Evolutionary conservation across 1,140 invertebrate species (phyloP).

Genomic region (Drosophila guanche): DNA sequence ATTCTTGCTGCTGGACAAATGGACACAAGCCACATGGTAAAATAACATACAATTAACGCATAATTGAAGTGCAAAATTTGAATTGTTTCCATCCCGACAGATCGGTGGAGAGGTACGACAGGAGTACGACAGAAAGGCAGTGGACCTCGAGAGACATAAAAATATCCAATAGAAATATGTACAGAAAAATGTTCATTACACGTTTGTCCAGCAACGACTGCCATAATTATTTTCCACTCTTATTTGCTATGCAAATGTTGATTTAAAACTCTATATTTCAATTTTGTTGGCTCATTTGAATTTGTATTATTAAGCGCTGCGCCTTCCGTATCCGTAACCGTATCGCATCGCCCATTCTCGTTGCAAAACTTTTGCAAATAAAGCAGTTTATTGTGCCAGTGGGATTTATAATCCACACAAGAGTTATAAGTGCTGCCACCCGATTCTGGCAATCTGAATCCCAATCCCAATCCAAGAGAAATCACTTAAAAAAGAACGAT

Average conservation of each 20-base stretch:
- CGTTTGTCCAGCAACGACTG: background rate
- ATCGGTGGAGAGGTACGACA: no score
- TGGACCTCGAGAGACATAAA: no score
- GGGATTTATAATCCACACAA: constrained; percentile 79
- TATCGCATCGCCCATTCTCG: background rate
- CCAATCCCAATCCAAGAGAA: constrained; percentile 28
- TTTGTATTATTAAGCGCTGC: constrained; percentile 23
- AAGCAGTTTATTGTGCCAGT: constrained; percentile 75
- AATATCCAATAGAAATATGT: background rate
- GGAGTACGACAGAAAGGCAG: no score
- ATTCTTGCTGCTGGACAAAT: no score
- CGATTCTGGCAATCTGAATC: background rate
- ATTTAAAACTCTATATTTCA: constrained; percentile 27
- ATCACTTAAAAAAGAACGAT: constrained; percentile 53
- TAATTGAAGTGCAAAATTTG: no score
- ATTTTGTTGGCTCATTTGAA: constrained; percentile 25
- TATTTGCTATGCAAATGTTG: constrained; percentile 20
- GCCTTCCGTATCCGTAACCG: background rate
- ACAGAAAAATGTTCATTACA: background rate
- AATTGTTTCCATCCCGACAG: no score
- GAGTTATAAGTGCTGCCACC: constrained; percentile 66
- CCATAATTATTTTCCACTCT: constrained; percentile 11
- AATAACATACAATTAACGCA: no score
- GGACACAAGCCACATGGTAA: no score
- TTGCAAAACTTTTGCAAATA: constrained; percentile 71